A percentile compares a stretch with the other conserved stretches of the same genome.
phyloP scores from a whole-genome alignment of 1,140 invertebrate species.

The Atta texana region DNA sequence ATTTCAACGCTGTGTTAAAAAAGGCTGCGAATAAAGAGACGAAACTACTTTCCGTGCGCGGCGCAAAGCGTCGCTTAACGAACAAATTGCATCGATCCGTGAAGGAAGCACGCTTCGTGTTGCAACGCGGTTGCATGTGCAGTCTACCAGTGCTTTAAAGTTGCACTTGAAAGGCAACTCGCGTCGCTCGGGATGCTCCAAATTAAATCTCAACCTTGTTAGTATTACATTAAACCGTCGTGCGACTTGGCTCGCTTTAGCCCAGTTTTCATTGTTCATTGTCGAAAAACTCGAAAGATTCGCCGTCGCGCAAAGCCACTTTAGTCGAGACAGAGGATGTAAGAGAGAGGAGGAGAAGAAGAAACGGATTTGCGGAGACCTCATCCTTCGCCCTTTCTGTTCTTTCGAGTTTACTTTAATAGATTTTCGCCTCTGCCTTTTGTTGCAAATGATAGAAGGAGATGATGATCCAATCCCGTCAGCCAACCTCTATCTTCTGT shows the following conservation, averaged over 20 bases:
- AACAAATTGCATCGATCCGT: constrained; percentile 60
- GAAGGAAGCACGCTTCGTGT: constrained; percentile 56
- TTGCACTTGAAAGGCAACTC: constrained; percentile 39
- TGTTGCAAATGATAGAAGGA: constrained; percentile 34
- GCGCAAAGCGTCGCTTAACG: constrained; percentile 57
- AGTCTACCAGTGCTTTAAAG: constrained; percentile 40
- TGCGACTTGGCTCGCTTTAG: constrained; percentile 45
- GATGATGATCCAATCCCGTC: constrained; percentile 41
- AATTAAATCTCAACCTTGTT: constrained; percentile 69
- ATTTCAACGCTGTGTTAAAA: constrained; percentile 53
- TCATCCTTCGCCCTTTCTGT: constrained; percentile 1
- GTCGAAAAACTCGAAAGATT: constrained; percentile 51
- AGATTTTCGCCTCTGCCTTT: constrained; percentile 67
- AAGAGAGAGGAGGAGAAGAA: constrained; percentile 41
- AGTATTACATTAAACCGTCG: constrained; percentile 67
- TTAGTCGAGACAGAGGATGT: constrained; percentile 40
- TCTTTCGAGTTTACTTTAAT: constrained; percentile 54
- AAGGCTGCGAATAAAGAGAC: constrained; percentile 51
- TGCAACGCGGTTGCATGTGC: constrained; percentile 52
- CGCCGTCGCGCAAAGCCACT: constrained; percentile 55
- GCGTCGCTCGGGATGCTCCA: constrained; percentile 44
- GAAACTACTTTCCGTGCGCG: constrained; percentile 50
- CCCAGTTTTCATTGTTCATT: constrained; percentile 59
- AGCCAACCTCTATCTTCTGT: constrained; percentile 21
- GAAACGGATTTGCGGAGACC: constrained; percentile 64